Conservation (phyloP, 2,113 vertebrate species). For the Mirounga angustirostris region DNA sequence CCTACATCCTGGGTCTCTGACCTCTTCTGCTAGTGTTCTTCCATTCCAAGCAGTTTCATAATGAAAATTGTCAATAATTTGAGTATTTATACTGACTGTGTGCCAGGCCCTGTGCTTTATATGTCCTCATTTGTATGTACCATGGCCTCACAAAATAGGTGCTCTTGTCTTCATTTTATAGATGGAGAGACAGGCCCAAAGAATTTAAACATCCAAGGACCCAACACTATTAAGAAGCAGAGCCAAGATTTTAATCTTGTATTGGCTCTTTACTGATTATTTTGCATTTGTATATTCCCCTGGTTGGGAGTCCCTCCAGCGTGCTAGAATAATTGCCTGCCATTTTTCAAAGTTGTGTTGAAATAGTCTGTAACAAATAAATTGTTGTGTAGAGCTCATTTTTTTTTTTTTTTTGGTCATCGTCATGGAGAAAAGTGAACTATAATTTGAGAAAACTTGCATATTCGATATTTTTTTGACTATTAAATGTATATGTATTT, state of each 20-base stretch:
- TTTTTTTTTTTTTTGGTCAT: neutral
- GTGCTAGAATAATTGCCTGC: neutral
- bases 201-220: neutral
- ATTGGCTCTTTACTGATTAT: neutral
- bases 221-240: neutral
- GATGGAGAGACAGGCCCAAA: neutral
- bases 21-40: neutral
- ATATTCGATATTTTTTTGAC: neutral
- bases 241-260: neutral
- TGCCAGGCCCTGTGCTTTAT: neutral
- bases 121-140: accelerated
- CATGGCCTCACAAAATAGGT: neutral
- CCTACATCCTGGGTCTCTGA: neutral
- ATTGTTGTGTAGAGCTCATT: neutral
- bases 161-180: neutral
- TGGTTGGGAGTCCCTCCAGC: neutral
- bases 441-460: neutral
- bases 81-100: neutral
- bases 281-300: neutral
- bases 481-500: neutral
- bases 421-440: neutral
- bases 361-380: neutral
- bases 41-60: too few relatives aligned
- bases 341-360: neutral
- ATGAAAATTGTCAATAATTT: accelerated